Percentiles rank a stretch among this genome's conserved stretches.
These are phyloP conservation scores for Picus viridis DNA, from an alignment of 2,797 vertebrate genomes.

Conservation along the genomic window DNA sequence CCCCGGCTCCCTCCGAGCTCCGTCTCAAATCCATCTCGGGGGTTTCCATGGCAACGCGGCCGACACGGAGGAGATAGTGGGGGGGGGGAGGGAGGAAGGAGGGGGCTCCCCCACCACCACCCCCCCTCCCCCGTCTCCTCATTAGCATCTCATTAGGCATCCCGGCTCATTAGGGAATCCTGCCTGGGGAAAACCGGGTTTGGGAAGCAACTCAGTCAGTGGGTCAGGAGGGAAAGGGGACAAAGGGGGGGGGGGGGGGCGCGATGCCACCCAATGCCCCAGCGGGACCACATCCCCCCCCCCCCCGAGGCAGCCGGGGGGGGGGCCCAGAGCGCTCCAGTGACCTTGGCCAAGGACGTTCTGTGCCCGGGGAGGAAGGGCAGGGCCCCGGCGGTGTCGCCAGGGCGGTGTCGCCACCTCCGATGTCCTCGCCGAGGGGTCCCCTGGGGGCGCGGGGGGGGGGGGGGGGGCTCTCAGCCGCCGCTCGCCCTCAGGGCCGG, in stretches of 20 bases:
- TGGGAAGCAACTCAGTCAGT: neutral
- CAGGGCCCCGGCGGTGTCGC: neutral
- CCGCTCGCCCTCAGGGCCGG: neutral
- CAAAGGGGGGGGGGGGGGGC: neutral
- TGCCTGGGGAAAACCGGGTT: neutral
- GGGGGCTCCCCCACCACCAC: neutral
- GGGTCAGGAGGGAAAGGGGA: conserved; percentile 37
- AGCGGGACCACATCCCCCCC: neutral
- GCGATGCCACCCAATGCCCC: too few relatives aligned
- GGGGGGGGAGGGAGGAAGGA: neutral
- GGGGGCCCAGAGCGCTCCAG: neutral
- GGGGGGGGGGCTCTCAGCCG: neutral
- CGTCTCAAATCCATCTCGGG: neutral
- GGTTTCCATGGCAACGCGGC: conserved; percentile 37
- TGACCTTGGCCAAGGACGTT: neutral
- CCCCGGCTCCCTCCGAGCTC: neutral
- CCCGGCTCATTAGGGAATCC: conserved; percentile 36
- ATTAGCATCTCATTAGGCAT: conserved; percentile 40
- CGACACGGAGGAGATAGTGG: neutral
- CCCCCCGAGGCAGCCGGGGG: neutral
- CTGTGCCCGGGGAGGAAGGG: neutral
- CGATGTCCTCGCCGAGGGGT: neutral
- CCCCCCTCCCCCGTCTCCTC: conserved; percentile 8
- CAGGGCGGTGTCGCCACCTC: neutral
- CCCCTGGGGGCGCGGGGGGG: neutral